phyloP scores from a whole-genome alignment of 2,113 vertebrate genomes.

The Tupaia tana region DNA sequence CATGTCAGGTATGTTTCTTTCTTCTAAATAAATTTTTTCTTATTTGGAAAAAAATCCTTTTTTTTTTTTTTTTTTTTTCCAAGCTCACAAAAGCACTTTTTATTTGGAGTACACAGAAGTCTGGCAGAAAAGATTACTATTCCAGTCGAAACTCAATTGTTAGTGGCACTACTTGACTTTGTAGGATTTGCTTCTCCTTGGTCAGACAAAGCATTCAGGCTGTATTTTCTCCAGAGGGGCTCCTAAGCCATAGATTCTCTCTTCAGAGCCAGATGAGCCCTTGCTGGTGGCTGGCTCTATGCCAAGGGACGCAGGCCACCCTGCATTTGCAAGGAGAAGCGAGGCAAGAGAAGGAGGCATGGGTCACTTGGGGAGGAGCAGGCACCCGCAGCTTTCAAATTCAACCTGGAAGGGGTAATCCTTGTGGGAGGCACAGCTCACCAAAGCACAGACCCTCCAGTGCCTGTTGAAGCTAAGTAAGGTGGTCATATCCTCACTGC shows the following conservation, averaged over 20 bases:
- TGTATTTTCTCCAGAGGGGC: neutral
- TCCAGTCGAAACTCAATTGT: conserved; percentile 1
- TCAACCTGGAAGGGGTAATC: conserved; percentile 32
- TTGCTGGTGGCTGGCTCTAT: neutral
- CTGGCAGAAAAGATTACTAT: neutral
- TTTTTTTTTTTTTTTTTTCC: no score
- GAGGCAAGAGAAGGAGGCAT: neutral
- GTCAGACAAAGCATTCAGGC: neutral
- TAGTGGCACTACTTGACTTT: conserved; percentile 18
- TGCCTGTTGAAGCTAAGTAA: conserved; percentile 89
- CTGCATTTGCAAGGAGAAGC: neutral
- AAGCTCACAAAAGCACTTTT: conserved; percentile 65
- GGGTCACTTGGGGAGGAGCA: neutral
- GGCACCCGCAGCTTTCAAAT: neutral
- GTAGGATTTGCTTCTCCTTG: conserved; percentile 40
- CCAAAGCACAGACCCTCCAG: conserved; percentile 89
- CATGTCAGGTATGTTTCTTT: neutral
- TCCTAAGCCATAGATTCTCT: neutral
- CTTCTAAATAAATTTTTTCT: neutral
- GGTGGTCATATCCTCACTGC: conserved; percentile 89
- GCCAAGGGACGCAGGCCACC: neutral
- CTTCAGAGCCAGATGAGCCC: neutral
- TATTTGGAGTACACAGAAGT: conserved; percentile 67
- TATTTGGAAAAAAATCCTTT: no score
- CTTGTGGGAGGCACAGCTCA: neutral